Evolutionary conservation across 2,797 vertebrate genomes (phyloP).

Genomic region (Varecia variegata): DNA sequence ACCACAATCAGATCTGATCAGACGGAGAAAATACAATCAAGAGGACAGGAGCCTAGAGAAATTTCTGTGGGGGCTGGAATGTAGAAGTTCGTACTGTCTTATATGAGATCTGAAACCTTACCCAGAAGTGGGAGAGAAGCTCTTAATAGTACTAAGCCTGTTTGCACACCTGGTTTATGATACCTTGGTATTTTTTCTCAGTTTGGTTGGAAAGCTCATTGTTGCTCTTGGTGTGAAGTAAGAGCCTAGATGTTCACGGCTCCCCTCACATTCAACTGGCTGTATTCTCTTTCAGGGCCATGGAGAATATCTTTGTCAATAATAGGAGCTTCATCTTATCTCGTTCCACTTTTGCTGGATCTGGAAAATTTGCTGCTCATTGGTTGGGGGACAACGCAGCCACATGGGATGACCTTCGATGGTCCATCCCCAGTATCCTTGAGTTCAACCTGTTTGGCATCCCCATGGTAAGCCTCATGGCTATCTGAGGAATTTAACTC

Average conservation of each 20-base stretch:
- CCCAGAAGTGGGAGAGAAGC: neutral
- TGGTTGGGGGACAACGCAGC: conserved; percentile 97
- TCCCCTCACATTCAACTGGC: neutral
- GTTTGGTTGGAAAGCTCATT: neutral
- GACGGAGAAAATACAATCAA: neutral
- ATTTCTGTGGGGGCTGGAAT: neutral
- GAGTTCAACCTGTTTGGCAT: conserved; percentile 96
- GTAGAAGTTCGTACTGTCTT: neutral
- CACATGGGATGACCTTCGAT: conserved; percentile 95
- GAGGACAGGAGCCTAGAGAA: neutral
- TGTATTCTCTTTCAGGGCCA: conserved; percentile 85
- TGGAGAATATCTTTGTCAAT: conserved; percentile 83
- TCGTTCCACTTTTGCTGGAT: conserved; percentile 94
- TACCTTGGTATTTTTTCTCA: neutral
- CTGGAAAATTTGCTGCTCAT: conserved; percentile 93
- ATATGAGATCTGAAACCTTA: neutral
- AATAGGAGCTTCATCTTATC: conserved; percentile 92
- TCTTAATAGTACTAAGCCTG: neutral
- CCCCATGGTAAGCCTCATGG: conserved; percentile 81
- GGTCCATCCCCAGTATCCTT: conserved; percentile 95
- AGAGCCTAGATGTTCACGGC: neutral
- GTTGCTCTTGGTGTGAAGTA: neutral
- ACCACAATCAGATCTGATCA: neutral
- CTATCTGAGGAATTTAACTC: neutral
- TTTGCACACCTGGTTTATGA: neutral